Evolutionary conservation across 2,797 vertebrate species (phyloP), one percentile per base, ranked within the genome.

Genomic region (Cossypha heuglini): DNA sequence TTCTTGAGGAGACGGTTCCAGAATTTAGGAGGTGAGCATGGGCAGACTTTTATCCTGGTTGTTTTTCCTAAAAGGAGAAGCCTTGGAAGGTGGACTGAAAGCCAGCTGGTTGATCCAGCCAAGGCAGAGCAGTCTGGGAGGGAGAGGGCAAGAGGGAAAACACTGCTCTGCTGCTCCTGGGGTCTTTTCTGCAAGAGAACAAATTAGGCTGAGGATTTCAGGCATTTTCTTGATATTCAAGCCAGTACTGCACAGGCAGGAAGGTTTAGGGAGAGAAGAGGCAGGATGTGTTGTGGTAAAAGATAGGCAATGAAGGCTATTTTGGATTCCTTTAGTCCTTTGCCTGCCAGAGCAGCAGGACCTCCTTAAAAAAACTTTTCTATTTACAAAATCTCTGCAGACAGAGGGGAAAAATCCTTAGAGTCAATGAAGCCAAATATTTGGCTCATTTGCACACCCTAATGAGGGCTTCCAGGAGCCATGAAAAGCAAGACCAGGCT

Each of bases 21-120:
- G 43, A 43, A 66, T 66, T 61, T 12, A 3, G 1, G 48, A 49
- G 28, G 18, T 1, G 3, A 58, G 16, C 28, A 17, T 0, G 0
- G 26, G 29, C 66, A 62, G 54, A 37, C 8, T 4, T 48, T 59
- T 25, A 13, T 18, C 7, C 5, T 0, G 0, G 11, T 5, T 40
- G 19, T 6, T 75, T 82, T 88, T 90, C 37, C 45, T 63, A 6
- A 75, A 64, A 58, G 52, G 8, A 77, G 35, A 66, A 76, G 16
- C 16, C 10, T 46, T 51, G n/a, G 29, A 21, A 54, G 10, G 26
- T 29, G 57, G n/a, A 38, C 22, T 18, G 43, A 13, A 9, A 26
- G 16, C 20, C 48, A 69, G 66, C 7, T 38, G 51, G 62, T 26
- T 10, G 28, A 43, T 57, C 13, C 51, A 49, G 12, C 8, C 3